These are phyloP conservation scores for Mallotus villosus DNA, from an alignment of 2,797 vertebrate genomes.

Conservation along the genomic window DNA sequence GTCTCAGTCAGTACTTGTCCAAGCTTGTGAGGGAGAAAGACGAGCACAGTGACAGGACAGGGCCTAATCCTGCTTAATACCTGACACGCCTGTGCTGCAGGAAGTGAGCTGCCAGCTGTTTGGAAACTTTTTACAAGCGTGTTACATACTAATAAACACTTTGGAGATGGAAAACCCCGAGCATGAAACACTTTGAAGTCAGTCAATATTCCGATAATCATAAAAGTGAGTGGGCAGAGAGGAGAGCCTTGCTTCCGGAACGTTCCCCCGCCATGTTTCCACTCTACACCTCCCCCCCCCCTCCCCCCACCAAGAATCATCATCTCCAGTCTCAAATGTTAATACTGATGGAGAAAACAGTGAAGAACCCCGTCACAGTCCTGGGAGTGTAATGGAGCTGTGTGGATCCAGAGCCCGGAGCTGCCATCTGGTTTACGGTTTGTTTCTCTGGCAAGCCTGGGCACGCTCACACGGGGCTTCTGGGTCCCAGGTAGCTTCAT, in stretches of 20 bases:
- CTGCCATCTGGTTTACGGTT: slow-evolving; percentile 69
- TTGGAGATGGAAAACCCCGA: slow-evolving; percentile 47
- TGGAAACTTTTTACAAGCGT: slow-evolving; percentile 36
- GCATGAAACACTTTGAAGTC: slow-evolving; percentile 17
- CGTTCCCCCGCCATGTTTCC: slow-evolving; percentile 9
- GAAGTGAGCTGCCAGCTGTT: slow-evolving; percentile 65
- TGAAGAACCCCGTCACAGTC: slow-evolving; percentile 35
- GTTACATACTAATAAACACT: slow-evolving; percentile 47
- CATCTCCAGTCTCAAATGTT: slow-evolving; percentile 2
- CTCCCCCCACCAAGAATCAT: slow-evolving; percentile 32
- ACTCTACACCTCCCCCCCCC: slow-evolving; percentile 38
- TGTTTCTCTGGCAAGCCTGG: slow-evolving; percentile 46
- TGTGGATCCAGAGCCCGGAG: slow-evolving; percentile 37
- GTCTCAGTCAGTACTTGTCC: slow-evolving; percentile 50
- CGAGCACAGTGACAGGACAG: slow-evolving; percentile 15
- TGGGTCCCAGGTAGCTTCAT: slow-evolving; percentile 32
- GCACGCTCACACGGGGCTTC: slow-evolving; percentile 35
- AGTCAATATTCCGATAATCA: slow-evolving; percentile 3
- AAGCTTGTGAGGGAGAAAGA: slow-evolving; percentile 51
- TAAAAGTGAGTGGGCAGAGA: slow-evolving; percentile 19
- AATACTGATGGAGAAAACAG: slow-evolving; percentile 63
- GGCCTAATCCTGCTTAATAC: slow-evolving; percentile 26
- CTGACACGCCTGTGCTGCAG: slow-evolving; percentile 40
- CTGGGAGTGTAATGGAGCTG: slow-evolving; percentile 21
- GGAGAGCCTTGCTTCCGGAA: slow-evolving; percentile 25